Conservation (phyloP, 1,140 invertebrate genomes). For the Notospermus geniculatus region DNA sequence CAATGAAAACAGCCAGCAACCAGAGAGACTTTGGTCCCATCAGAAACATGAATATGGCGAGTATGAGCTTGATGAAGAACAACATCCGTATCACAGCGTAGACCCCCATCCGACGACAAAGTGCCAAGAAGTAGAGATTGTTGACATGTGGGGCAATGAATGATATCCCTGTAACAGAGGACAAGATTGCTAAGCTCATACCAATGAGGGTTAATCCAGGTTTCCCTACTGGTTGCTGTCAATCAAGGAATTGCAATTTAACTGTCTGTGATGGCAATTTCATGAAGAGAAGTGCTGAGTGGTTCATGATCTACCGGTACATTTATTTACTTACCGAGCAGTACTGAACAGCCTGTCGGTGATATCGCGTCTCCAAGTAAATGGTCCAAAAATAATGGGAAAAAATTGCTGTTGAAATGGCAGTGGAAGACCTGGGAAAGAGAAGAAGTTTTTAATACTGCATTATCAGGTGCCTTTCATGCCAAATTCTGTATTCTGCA, state of each 20-base stretch:
- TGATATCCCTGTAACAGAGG: constrained; percentile 44
- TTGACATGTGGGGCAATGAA: constrained; percentile 55
- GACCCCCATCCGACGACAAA: constrained; percentile 45
- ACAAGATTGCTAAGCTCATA: constrained; percentile 2
- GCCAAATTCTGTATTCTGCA: too few species aligned
- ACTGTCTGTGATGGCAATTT: too few species aligned
- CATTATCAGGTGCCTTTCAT: too few species aligned
- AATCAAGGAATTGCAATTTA: too few species aligned
- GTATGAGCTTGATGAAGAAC: constrained; percentile 44
- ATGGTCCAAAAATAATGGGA: constrained; percentile 51
- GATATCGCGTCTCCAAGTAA: constrained; percentile 43
- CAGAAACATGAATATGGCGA: constrained; percentile 43
- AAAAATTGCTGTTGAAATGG: constrained; percentile 57
- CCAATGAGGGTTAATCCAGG: too few species aligned
- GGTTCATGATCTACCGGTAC: too few species aligned
- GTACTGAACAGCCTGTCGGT: constrained; percentile 35
- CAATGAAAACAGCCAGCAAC: constrained; percentile 52
- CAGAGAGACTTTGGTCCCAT: constrained; percentile 38
- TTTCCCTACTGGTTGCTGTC: too few species aligned
- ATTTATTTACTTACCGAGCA: constrained; percentile 50
- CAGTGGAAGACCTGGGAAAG: constrained; percentile 55
- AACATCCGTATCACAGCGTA: constrained; percentile 46
- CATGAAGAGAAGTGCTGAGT: too few species aligned
- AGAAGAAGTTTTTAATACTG: not conserved
- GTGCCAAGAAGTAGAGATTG: constrained; percentile 50